Conservation (phyloP, 2,797 vertebrate genomes). For the Alfaro cultratus region DNA sequence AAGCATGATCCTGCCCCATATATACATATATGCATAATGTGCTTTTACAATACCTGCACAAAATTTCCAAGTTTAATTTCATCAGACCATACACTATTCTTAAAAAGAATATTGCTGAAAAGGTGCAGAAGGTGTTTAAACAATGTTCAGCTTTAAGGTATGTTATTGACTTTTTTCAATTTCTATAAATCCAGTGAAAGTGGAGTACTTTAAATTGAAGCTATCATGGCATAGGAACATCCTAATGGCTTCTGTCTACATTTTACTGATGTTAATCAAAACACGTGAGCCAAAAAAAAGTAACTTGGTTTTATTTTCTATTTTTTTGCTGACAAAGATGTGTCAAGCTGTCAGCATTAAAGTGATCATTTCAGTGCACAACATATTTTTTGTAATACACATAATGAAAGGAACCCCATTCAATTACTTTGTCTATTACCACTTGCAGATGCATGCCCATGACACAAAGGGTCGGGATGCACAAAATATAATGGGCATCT, state of each 20-base stretch:
- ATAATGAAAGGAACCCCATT: constrained; percentile 29
- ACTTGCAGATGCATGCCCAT: constrained; percentile 86
- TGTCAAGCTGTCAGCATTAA: constrained; percentile 9
- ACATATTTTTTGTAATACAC: constrained; percentile 7
- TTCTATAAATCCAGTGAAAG: neutral
- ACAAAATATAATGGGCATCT: constrained; percentile 90
- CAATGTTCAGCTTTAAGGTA: neutral
- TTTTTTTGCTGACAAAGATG: neutral
- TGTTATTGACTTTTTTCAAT: neutral
- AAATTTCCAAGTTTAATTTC: neutral
- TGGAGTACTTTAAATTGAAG: neutral
- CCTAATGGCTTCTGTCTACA: neutral
- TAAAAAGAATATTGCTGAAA: neutral
- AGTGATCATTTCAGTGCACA: constrained; percentile 8
- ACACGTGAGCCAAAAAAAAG: neutral
- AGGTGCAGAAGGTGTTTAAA: neutral
- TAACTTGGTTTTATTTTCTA: neutral
- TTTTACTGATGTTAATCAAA: neutral
- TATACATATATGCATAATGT: too few species aligned
- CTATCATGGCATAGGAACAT: neutral
- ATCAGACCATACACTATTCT: neutral
- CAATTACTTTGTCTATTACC: constrained; percentile 51
- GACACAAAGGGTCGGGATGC: constrained; percentile 77
- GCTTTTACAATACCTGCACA: neutral
- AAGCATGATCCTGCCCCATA: neutral